These are phyloP conservation scores for Eudyptes chrysolophus DNA, from an alignment of 2,113 vertebrate species.

Conservation along the genomic window DNA sequence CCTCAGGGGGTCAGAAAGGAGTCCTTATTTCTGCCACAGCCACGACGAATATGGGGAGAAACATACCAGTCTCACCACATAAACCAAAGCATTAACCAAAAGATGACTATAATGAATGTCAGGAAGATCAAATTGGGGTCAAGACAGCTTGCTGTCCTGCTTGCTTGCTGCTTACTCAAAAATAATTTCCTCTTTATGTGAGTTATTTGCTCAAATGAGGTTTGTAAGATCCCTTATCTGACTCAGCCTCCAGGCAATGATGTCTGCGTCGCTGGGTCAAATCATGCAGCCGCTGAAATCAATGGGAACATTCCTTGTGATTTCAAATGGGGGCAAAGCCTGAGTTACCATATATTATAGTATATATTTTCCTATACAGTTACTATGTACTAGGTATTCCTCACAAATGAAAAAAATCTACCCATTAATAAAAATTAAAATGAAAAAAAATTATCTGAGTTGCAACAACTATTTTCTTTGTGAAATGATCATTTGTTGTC, in stretches of 20 bases:
- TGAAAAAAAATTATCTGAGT: background rate
- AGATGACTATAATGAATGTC: background rate
- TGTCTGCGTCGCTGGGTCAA: background rate
- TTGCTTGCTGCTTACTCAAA: background rate
- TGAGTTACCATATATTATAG: background rate
- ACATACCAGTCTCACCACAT: background rate
- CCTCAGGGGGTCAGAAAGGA: background rate
- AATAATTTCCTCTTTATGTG: constrained; percentile 19
- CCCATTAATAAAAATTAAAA: background rate
- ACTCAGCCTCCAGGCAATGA: background rate
- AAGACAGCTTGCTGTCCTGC: background rate
- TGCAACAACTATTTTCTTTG: background rate
- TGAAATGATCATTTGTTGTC: background rate
- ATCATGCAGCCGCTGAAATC: background rate
- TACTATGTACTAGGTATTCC: background rate
- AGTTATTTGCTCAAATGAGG: background rate
- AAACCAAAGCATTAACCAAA: background rate
- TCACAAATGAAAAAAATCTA: background rate
- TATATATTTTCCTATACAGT: background rate
- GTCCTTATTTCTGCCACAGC: background rate
- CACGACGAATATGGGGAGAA: background rate
- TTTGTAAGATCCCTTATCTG: background rate
- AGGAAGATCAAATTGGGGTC: background rate
- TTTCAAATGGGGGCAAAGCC: background rate
- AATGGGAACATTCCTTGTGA: background rate